Conservation (phyloP, 2,113 vertebrate genomes). For the Ceuthmochares aereus region DNA sequence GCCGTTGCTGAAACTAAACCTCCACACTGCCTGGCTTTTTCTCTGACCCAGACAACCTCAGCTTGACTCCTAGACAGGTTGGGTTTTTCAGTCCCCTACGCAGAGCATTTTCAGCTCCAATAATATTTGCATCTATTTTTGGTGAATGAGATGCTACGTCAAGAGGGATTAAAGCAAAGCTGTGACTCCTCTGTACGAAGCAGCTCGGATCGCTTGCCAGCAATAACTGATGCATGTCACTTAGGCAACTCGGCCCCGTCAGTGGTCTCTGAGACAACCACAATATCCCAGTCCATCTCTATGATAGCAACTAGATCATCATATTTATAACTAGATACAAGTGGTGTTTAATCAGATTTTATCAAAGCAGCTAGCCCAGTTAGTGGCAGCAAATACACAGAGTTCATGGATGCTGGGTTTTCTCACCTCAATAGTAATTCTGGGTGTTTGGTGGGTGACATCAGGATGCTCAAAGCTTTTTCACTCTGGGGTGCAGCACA, state of each 20-base stretch:
- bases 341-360: not conserved
- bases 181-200: not conserved
- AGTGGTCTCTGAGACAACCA: not conserved
- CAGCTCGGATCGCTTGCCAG: not conserved
- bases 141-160: not conserved
- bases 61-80: fast-evolving
- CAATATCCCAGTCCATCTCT: not conserved
- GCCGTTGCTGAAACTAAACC: not conserved
- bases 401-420: fast-evolving
- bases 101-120: not conserved
- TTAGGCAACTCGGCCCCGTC: not conserved
- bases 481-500: fast-evolving
- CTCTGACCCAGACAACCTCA: fast-evolving
- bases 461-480: not conserved
- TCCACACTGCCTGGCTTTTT: fast-evolving
- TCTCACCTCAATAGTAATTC: fast-evolving
- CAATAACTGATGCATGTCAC: not conserved
- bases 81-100: not conserved
- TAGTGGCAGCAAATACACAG: not conserved
- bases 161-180: constrained; percentile 28
- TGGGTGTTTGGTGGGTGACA: not conserved
- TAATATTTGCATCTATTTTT: not conserved
- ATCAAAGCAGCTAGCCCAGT: not conserved
- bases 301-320: no score
- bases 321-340: fast-evolving